Conservation (phyloP, 2,888 invertebrate genomes). For the Pyrocoelia pectoralis region DNA sequence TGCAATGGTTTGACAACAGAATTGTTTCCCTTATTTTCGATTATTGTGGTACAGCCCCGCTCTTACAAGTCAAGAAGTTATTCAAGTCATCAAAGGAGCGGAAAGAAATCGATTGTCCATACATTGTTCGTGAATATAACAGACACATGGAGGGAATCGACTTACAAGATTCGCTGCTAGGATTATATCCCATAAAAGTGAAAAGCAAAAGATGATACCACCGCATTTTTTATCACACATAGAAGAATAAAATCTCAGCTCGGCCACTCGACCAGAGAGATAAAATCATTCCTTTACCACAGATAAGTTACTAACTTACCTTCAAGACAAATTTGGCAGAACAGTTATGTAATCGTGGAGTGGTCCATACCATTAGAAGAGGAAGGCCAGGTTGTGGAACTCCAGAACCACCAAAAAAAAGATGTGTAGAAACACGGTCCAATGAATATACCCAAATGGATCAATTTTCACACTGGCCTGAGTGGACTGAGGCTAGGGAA, state of each 20-base stretch:
- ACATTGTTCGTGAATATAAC: slow-evolving; percentile 28
- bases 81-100: slow-evolving; percentile 15
- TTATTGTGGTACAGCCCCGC: slow-evolving; percentile 23
- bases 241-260: slow-evolving; percentile 23
- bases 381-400: neutral
- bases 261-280: slow-evolving; percentile 8
- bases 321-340: slow-evolving; percentile 24
- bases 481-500: neutral
- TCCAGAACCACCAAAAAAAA: neutral
- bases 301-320: too few relatives aligned
- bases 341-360: slow-evolving; percentile 8
- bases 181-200: slow-evolving; percentile 36
- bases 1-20: slow-evolving; percentile 21
- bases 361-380: too few relatives aligned
- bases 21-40: slow-evolving; percentile 17
- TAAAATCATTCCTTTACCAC: slow-evolving; percentile 17
- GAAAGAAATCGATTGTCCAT: slow-evolving; percentile 25
- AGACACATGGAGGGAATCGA: slow-evolving; percentile 37
- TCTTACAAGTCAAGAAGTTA: slow-evolving; percentile 30
- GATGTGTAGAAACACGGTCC: neutral
- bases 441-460: neutral
- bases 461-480: neutral
- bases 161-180: slow-evolving; percentile 35
- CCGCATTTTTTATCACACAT: slow-evolving; percentile 37
- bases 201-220: slow-evolving; percentile 39